Percentiles rank a stretch among this genome's conserved stretches.
Conservation (phyloP, 2,113 vertebrate genomes). For the Haplochromis vanheusdeni region DNA sequence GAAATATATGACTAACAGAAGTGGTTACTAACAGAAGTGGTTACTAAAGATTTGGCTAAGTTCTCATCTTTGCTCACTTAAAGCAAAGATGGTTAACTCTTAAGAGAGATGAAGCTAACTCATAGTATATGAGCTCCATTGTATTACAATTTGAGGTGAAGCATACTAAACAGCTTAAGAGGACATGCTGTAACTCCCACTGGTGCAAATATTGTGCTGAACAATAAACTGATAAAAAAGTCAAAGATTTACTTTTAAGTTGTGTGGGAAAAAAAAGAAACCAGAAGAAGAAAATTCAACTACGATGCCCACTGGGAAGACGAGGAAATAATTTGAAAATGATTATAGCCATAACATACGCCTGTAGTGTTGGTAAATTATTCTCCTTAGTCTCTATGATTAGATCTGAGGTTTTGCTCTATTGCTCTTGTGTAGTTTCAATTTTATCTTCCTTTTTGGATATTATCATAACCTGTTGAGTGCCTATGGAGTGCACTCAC, state of each 20-base stretch:
- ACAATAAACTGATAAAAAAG: background rate
- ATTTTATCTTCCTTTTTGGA: constrained; percentile 2
- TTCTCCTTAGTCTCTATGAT: background rate
- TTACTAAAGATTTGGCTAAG: background rate
- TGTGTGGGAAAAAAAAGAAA: rapidly evolving
- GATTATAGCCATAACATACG: background rate
- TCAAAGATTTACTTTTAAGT: background rate
- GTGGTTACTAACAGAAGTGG: background rate
- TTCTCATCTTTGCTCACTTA: background rate
- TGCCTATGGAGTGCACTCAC: background rate
- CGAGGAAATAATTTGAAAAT: background rate
- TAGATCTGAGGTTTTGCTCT: background rate
- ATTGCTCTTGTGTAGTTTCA: constrained; percentile 13
- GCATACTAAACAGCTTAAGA: background rate
- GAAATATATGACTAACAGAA: background rate
- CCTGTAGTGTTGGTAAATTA: background rate
- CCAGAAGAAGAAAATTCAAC: background rate
- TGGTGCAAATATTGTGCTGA: background rate
- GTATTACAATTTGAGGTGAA: background rate
- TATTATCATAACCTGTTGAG: background rate
- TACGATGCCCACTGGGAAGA: background rate
- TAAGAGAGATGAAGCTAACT: background rate
- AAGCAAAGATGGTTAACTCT: background rate
- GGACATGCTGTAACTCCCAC: background rate
- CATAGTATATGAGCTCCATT: background rate